Evolutionary conservation across 2,113 vertebrate species (phyloP), one percentile per base, ranked within the genome.

Genomic region (Neoarius graeffei): DNA sequence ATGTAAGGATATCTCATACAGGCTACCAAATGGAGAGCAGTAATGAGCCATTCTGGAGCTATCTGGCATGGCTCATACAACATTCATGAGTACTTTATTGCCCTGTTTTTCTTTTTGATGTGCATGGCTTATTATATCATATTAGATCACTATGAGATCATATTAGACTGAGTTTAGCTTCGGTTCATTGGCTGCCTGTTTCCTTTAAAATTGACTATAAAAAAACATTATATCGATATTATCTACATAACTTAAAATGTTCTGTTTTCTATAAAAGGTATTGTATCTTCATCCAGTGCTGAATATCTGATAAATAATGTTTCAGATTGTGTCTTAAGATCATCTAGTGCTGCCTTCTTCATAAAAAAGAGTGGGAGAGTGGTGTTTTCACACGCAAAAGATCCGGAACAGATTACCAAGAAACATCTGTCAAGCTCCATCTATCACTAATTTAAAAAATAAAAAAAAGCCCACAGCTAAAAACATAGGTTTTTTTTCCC

Each of bases 1-100:
- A 71, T 85, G 84, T 87, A 62, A 85, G 64, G 35, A 66, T 9
- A 10, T 1, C 5, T 90, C 52, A 83, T 60, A 73, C 62, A 84
- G 56, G 64, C 71, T 48, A 81, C 7, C 27, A 80, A 85, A 71
- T 59, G 30, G 35, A 42, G 73, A 79, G 60, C 11, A 69, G 11
- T 59, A 54, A 71, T 74, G 56, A 60, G 67, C 15, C 48, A 50
- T 88, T 90, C 56, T 79, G 71, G 27, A 23, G 30, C 48, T 76
- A 27, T 57, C 82, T 60, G 60, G 10, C 19, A 69, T 35, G 57
- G 64, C 30, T 48, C 30, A 66, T 48, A 85, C 64, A 86, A 60
- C n/a, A 69, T 67, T 54, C 27, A 69, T 76, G 74, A 80, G 76
- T 73, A 57, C 48, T 57, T 50, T 50, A 57, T 81, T 54, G 71